These are phyloP conservation scores for Dicaeum eximium DNA, from an alignment of 2,113 vertebrate species.

Conservation along the genomic window DNA sequence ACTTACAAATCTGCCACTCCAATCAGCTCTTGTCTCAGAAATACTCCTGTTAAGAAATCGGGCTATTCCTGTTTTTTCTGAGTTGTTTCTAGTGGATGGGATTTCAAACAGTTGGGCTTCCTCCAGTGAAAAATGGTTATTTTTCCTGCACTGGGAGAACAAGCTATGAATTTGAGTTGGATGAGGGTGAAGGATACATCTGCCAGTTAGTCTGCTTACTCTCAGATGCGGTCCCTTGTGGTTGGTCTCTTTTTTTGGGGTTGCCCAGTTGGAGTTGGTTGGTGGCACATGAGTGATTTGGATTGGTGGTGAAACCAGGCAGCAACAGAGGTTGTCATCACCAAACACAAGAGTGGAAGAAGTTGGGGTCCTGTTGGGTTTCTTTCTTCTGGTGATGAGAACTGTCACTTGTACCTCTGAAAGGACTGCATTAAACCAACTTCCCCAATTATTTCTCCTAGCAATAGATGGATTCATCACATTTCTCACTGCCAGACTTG, in stretches of 20 bases:
- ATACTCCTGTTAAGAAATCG: background rate
- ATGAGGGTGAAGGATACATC: background rate
- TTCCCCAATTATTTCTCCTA: background rate
- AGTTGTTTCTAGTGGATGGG: background rate
- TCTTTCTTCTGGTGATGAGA: background rate
- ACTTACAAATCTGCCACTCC: background rate
- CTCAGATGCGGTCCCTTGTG: background rate
- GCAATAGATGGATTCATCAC: background rate
- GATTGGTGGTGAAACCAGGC: background rate
- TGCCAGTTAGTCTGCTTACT: background rate
- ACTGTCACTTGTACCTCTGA: background rate
- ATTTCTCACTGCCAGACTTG: background rate
- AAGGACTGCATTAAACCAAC: background rate
- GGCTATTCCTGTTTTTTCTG: background rate
- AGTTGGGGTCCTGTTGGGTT: background rate
- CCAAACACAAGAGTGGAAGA: background rate
- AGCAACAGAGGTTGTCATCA: accelerated
- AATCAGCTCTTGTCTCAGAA: background rate
- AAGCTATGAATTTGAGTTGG: background rate
- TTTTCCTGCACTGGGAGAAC: background rate
- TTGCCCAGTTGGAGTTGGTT: background rate
- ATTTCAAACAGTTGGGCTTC: background rate
- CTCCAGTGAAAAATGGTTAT: background rate
- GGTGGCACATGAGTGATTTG: background rate
- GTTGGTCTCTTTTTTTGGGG: background rate